phyloP scores from a whole-genome alignment of 2,888 invertebrate genomes.

The Timema cristinae region DNA sequence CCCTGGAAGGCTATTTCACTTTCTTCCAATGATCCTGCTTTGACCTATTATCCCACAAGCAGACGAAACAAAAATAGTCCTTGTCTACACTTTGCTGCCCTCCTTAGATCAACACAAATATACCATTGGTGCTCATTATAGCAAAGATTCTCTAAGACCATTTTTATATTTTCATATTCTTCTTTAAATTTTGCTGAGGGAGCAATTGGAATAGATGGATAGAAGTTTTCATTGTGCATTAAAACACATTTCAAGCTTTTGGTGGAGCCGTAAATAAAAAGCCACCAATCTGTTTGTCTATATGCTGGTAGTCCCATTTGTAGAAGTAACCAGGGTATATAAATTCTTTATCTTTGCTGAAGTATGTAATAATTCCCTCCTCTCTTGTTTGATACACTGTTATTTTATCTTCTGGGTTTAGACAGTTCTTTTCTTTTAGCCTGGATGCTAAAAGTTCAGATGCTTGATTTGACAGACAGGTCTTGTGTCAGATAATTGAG shows the following conservation, averaged over 20 bases:
- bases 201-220: slow-evolving; percentile 6
- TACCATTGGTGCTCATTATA: slow-evolving; percentile 27
- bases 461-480: neutral
- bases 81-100: slow-evolving; percentile 35
- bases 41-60: slow-evolving; percentile 35
- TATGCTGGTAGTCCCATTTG: slow-evolving; percentile 8
- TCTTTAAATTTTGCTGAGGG: slow-evolving; percentile 27
- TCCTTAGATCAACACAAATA: slow-evolving; percentile 32
- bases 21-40: slow-evolving; percentile 16
- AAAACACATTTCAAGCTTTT: slow-evolving; percentile 12
- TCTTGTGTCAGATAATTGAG: neutral
- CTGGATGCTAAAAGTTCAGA: slow-evolving; percentile 2
- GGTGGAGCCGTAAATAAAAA: neutral
- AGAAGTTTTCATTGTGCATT: neutral
- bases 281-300: neutral
- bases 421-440: slow-evolving; percentile 10
- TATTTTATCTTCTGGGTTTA: neutral
- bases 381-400: slow-evolving; percentile 4
- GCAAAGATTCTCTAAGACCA: slow-evolving; percentile 24
- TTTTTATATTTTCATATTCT: slow-evolving; percentile 29
- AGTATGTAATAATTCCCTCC: neutral
- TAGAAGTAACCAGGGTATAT: neutral
- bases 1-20: too few relatives aligned
- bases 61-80: slow-evolving; percentile 35
- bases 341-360: neutral